Evolutionary conservation across 2,888 invertebrate genomes (phyloP), one percentile per base, ranked within the genome.

Genomic region (Callosobruchus maculatus): DNA sequence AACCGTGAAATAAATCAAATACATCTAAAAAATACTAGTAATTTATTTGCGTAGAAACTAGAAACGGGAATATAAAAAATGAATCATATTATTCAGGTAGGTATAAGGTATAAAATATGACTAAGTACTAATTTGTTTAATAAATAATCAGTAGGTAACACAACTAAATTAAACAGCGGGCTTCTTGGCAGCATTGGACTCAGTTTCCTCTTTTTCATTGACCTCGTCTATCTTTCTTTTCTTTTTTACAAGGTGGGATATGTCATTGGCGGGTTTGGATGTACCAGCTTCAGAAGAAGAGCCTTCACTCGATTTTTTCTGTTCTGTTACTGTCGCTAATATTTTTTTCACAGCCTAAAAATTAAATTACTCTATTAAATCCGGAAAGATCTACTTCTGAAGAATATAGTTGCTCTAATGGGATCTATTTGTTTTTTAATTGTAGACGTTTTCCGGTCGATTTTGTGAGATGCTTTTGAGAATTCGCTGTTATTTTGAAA

Each of bases 171-270:
- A 73, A 22, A 72, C 80, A 20, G 89, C 86, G 68, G 89, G 87
- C 81, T 91, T 91, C 84, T 94, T 94, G 21, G 91, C 88, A 0
- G 92, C 90, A 67, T 68, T 75, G 70, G 88, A 88, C 30, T 85
- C 86, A 67, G 84, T 84, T 22, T 87, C 86, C 68, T 85, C 84
- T 0, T 89, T 88, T 0, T 88, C 86, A 20, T 72, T 75, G 9
- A 74, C 74, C 20, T 92, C 92, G 67, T 92, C 92, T 0, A 91
- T 88, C 86, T 94, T 95, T 80, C 93, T 89, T 86, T 95, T 95
- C 67, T 93, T 88, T 81, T 92, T 93, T 77, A 96, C 93, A 74
- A 96, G 89, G 86, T 96, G 96, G 0, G 94, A 93, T 78, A 96
- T 96, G 83, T 96, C 92, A 13, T 90, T 92, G 0, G 91, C 93